These are phyloP conservation scores for Hydroisotoma schaefferi DNA, from an alignment of 2,888 invertebrate species.

Conservation along the genomic window DNA sequence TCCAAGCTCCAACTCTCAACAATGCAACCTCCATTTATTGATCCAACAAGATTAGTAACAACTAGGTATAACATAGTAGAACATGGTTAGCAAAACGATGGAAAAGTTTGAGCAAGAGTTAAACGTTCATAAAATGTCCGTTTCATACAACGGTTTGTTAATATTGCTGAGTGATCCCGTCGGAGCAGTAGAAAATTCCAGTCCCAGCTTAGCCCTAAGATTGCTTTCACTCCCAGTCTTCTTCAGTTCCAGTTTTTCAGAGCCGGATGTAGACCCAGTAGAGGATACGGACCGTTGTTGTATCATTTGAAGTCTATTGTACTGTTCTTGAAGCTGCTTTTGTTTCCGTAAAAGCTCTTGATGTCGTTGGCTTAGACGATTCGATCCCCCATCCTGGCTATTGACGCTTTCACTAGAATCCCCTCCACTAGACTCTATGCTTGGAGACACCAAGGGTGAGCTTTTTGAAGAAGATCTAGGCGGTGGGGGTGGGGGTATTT, in stretches of 20 bases:
- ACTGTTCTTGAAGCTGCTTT: slow-evolving; percentile 83
- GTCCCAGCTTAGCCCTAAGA: slow-evolving; percentile 74
- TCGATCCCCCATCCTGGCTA: slow-evolving; percentile 49
- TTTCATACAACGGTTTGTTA: slow-evolving; percentile 63
- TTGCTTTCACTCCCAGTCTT: slow-evolving; percentile 87
- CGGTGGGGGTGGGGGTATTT: slow-evolving; percentile 82
- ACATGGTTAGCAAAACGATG: slow-evolving; percentile 42
- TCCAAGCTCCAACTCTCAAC: too few relatives aligned
- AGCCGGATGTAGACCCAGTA: slow-evolving; percentile 47
- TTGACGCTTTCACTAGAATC: slow-evolving; percentile 47
- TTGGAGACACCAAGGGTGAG: slow-evolving; percentile 80
- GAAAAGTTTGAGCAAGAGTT: slow-evolving; percentile 44
- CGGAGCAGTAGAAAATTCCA: slow-evolving; percentile 51
- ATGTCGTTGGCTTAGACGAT: slow-evolving; percentile 72
- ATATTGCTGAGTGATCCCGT: slow-evolving; percentile 45
- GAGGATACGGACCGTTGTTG: slow-evolving; percentile 57
- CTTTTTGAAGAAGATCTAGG: slow-evolving; percentile 87
- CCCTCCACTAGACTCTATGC: slow-evolving; percentile 51
- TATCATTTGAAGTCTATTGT: slow-evolving; percentile 80
- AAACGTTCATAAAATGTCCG: slow-evolving; percentile 73
- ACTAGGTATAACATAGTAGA: slow-evolving; percentile 7
- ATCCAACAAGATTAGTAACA: slow-evolving; percentile 10
- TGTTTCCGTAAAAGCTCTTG: slow-evolving; percentile 84
- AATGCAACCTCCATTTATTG: slow-evolving; percentile 2
- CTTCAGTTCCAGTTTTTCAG: slow-evolving; percentile 58